These are phyloP conservation scores for Tachystola acroxantha DNA, from an alignment of 2,888 invertebrate genomes.

Conservation along the genomic window DNA sequence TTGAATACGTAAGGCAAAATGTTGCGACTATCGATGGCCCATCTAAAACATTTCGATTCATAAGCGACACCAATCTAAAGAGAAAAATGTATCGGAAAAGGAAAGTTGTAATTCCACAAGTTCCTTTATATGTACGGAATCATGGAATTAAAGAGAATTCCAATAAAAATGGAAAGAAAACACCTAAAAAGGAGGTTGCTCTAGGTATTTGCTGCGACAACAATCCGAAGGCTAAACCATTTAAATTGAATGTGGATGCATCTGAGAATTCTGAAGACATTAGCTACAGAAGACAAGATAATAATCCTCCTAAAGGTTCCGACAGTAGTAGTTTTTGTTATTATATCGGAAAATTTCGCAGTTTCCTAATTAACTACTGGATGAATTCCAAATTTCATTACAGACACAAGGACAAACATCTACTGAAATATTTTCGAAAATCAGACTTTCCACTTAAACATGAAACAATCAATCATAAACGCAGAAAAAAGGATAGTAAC, in stretches of 20 bases:
- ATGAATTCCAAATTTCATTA: conserved; percentile 18
- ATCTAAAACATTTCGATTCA: too few species aligned
- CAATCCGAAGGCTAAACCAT: background rate
- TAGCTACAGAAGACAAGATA: background rate
- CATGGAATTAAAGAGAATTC: background rate
- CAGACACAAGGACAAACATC: conserved; percentile 13
- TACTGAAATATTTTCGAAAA: conserved; percentile 10
- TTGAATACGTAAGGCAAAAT: too few species aligned
- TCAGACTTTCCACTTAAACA: conserved; percentile 9
- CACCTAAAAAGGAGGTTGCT: background rate
- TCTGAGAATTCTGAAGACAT: background rate
- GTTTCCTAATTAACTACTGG: conserved; percentile 22
- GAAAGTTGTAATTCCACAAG: too few species aligned
- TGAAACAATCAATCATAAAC: conserved; percentile 36
- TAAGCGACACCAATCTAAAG: too few species aligned
- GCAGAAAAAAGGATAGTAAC: conserved; percentile 35
- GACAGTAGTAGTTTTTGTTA: background rate
- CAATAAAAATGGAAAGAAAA: background rate
- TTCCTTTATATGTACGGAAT: too few species aligned
- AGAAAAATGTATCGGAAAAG: too few species aligned
- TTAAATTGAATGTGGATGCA: background rate
- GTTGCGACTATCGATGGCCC: too few species aligned
- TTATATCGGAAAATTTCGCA: conserved; percentile 8
- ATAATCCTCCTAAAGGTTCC: background rate
- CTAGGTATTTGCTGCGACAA: background rate